Evolutionary conservation across 2,888 invertebrate species (phyloP), one percentile per base, ranked within the genome.

Genomic region (Epicampocera succincta): DNA sequence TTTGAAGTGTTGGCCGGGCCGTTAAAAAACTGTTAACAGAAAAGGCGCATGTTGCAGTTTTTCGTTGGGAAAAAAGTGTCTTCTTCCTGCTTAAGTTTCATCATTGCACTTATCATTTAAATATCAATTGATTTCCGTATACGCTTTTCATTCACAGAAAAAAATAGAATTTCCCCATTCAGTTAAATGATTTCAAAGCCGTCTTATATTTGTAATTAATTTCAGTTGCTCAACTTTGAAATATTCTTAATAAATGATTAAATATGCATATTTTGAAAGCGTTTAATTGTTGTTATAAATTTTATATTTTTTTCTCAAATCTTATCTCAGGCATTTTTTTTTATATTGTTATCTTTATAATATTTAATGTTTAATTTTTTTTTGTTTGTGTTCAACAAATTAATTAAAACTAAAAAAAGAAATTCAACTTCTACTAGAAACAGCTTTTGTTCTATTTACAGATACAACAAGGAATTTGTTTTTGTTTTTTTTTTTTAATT

Each of bases 401-500:
- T 40, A 58, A 58, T 46, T 33, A 29, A 5, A 40, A 25, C 21
- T 15, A 50, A 8, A 48, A 25, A 42, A 29, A 17, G 6, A 8
- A 33, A 33, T 33, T 4, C 33, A 12, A 5, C 12, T 42, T 42
- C 1, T 44, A 54, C 9, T 52, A 8, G 40, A 5, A 65, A 38
- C 25, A 17, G n/a, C 40, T 50, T 19, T 60, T 60, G 13, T 46
- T 33, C 21, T 38, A 17, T 8, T 50, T 33, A 21, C 42, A 29
- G 25, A 44, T 12, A 19, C 17, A 5, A 42, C 52, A 19, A 58
- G 48, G 38, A 44, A 54, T 54, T 73, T 54, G 21, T 42, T 38
- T 38, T 50, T 12, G 25, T 42, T 72, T 52, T 61, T 40, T 50
- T n/a, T 38, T 54, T 73, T 52, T 44, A 56, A 74, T 74, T 74